Percentiles rank a stretch among this genome's conserved stretches.
These are phyloP conservation scores for Drosophila pandora DNA, from an alignment of 1,140 invertebrate species.

Conservation along the genomic window DNA sequence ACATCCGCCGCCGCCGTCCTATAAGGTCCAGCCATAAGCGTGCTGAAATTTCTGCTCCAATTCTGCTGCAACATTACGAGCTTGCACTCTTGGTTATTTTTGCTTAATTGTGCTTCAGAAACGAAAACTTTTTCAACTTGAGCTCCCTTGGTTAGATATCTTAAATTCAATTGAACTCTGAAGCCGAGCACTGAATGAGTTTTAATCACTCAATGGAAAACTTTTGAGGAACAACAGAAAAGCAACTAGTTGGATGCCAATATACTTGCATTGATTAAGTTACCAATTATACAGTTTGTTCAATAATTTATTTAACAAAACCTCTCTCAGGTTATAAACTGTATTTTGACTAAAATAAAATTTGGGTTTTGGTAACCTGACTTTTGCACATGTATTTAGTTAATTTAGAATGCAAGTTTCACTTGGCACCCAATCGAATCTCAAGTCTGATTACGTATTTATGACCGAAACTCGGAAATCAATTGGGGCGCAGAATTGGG, in stretches of 20 bases:
- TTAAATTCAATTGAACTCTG: slow-evolving; percentile 6
- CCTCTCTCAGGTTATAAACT: background rate
- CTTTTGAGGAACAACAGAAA: slow-evolving; percentile 11
- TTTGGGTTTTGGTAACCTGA: background rate
- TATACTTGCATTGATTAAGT: background rate
- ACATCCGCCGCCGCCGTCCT: background rate
- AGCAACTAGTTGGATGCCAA: slow-evolving; percentile 2
- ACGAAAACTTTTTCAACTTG: background rate
- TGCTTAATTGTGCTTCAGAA: slow-evolving; percentile 5
- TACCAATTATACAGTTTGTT: background rate
- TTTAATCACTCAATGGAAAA: slow-evolving; percentile 12
- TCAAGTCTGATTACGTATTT: slow-evolving; percentile 61
- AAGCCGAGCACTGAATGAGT: slow-evolving; percentile 4
- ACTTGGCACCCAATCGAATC: slow-evolving; percentile 11
- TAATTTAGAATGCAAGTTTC: slow-evolving; percentile 13
- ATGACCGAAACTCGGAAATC: slow-evolving; percentile 57
- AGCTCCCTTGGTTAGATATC: background rate
- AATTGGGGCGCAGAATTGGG: slow-evolving; percentile 35
- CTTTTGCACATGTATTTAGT: background rate
- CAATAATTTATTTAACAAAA: background rate
- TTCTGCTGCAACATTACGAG: slow-evolving; percentile 35
- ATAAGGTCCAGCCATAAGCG: slow-evolving; percentile 43
- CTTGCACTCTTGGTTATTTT: slow-evolving; percentile 1
- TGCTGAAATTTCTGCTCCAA: slow-evolving; percentile 61
- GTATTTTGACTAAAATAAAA: background rate